Base-by-base conservation (phyloP, 2,888 invertebrate genomes). In the Creontiades dilutus region DNA sequence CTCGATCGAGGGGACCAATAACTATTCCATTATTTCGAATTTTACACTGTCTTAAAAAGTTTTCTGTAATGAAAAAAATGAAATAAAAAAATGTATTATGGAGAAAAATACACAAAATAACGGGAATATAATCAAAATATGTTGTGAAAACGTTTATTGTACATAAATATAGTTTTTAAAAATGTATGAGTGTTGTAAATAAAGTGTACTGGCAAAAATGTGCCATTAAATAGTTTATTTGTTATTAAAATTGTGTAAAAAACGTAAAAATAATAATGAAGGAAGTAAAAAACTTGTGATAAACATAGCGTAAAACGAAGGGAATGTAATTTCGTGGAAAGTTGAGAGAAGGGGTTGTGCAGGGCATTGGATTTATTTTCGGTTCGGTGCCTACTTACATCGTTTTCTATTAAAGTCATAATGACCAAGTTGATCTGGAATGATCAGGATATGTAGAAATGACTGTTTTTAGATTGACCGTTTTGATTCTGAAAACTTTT, bases 1-100 rank as follows among this genome's bases (percentile, higher is more conserved):
- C n/a, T 68, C 68, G 68, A 68, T 19, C 68, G 68, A 68, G 68
- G 68, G 68, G 68, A 68, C 68, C 68, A 68, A 68, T 68, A 23
- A 68, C 68, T 68, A 68, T 68, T 68, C 68, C 68, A 68, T 23
- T 68, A 23, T 68, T 23, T 23, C 68, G 68, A 23, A 68, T 23
- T 23, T 68, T 16, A 7, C 12, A 68, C 12, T 57, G 0, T 2
- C 23, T 7, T 23, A 23, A 61, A n/a, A 19, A 0, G 7, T 61
- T 61, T 61, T 68, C 11, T 68, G 5, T 23, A 11, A 68, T 12
- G 23, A 68, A 9, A 68, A 13, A 52, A 52, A 68, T 23, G 23
- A 23, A n/a, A n/a, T n/a, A n/a, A n/a, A n/a, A n/a, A n/a, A n/a
- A n/a, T n/a, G 1, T 68, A 27, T 68, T 68, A 4, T 16, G 16